These are phyloP conservation scores for Diorhabda sublineata DNA, from an alignment of 1,140 invertebrate genomes.

Conservation along the genomic window DNA sequence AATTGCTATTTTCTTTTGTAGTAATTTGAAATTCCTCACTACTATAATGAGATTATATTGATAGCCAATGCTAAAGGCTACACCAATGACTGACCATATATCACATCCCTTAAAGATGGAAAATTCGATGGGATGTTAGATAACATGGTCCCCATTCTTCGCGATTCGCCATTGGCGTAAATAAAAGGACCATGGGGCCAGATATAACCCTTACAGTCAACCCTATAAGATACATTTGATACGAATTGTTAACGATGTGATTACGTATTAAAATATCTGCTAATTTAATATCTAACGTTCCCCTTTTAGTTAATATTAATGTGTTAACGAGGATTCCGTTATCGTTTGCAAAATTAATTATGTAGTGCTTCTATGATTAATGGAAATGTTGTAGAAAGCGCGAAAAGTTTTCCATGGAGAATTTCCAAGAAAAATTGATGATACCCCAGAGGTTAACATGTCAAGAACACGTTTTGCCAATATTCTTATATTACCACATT, in stretches of 20 bases:
- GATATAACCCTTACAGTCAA: slow-evolving; percentile 14
- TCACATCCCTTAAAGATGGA: slow-evolving; percentile 22
- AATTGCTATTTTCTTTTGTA: no score
- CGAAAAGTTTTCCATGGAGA: not conserved
- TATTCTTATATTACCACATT: no score
- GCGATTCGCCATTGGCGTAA: slow-evolving; percentile 32
- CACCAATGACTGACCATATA: slow-evolving; percentile 9
- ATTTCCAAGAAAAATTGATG: not conserved
- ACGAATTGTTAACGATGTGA: slow-evolving; percentile 33
- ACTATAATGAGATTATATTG: no score
- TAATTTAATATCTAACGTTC: slow-evolving; percentile 22
- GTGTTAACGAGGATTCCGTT: slow-evolving; percentile 17
- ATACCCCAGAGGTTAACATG: not conserved
- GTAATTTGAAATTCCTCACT: no score
- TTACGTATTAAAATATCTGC: slow-evolving; percentile 31
- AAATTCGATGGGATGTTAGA: slow-evolving; percentile 22
- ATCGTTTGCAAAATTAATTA: slow-evolving; percentile 23
- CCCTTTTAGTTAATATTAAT: slow-evolving; percentile 15
- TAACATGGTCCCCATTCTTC: slow-evolving; percentile 27
- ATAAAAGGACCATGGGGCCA: slow-evolving; percentile 26
- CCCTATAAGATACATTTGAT: slow-evolving; percentile 32
- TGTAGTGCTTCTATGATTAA: slow-evolving; percentile 15
- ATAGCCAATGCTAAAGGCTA: not conserved
- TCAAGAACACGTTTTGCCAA: no score
- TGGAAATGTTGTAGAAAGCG: slow-evolving; percentile 1